A percentile compares a stretch with the other conserved stretches of the same genome.
These are phyloP conservation scores for Kradibia gibbosae DNA, from an alignment of 1,140 invertebrate species.

Conservation along the genomic window DNA sequence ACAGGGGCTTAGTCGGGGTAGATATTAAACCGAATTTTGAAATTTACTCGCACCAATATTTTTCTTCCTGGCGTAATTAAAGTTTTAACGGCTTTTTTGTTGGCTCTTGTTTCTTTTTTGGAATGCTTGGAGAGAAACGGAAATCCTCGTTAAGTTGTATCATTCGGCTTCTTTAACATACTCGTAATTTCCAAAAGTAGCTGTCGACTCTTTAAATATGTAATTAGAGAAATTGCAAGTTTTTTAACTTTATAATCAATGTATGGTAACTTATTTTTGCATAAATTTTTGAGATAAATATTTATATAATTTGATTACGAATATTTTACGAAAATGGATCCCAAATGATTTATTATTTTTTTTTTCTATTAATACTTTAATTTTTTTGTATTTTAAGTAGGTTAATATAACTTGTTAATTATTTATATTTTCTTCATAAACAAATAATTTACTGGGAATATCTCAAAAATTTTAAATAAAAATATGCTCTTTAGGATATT, in stretches of 20 bases:
- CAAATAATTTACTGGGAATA: no score
- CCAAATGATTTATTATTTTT: no score
- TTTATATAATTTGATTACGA: no score
- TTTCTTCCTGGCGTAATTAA: constrained; percentile 1
- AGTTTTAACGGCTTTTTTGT: constrained; percentile 26
- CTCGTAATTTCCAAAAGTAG: neutral
- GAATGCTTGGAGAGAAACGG: neutral
- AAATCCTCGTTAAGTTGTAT: neutral
- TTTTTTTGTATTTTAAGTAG: no score
- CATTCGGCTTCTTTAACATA: neutral
- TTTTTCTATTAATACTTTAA: no score
- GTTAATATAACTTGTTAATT: no score
- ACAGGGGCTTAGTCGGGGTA: neutral
- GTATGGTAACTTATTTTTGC: no score
- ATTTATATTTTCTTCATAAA: no score
- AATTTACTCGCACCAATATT: neutral
- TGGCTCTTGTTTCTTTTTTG: neutral
- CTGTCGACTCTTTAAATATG: neutral
- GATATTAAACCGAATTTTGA: constrained; percentile 2
- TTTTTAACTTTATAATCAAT: neutral
- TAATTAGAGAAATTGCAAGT: neutral
- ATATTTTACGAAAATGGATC: no score
- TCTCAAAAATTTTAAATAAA: no score
- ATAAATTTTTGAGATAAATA: no score
- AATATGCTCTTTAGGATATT: no score